A percentile compares a stretch with the other conserved stretches of the same genome.
These are phyloP conservation scores for Pseudoips prasinana DNA, from an alignment of 2,888 invertebrate species.

Conservation along the genomic window DNA sequence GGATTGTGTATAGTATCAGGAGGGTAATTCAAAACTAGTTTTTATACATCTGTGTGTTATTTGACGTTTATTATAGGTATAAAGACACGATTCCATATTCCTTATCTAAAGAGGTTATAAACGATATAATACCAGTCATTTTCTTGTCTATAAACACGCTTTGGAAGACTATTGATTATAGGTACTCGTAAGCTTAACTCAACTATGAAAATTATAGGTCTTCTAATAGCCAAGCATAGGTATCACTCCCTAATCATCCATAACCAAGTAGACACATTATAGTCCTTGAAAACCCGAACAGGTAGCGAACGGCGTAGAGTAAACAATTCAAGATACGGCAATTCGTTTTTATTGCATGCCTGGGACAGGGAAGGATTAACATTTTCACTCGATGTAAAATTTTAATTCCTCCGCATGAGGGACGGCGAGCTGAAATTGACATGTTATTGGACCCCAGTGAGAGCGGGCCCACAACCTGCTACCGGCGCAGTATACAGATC, in stretches of 20 bases:
- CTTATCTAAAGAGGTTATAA: too few relatives aligned
- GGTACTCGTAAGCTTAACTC: too few relatives aligned
- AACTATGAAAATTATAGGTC: too few relatives aligned
- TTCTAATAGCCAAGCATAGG: neutral
- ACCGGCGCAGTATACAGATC: conserved; percentile 23
- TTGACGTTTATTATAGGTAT: too few relatives aligned
- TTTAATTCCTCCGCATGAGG: conserved; percentile 69
- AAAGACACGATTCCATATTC: too few relatives aligned
- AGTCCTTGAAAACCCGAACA: conserved; percentile 19
- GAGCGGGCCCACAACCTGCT: conserved; percentile 18
- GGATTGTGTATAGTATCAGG: too few relatives aligned
- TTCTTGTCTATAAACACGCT: too few relatives aligned
- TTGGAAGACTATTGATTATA: too few relatives aligned
- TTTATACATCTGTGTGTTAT: too few relatives aligned
- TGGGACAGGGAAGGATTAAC: conserved; percentile 71
- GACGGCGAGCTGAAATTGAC: conserved; percentile 64
- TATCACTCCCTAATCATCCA: conserved; percentile 13
- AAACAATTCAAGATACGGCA: conserved; percentile 69
- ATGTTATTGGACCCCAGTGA: conserved; percentile 66
- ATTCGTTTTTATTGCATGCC: conserved; percentile 68
- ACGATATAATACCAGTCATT: too few relatives aligned
- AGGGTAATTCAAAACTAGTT: too few relatives aligned
- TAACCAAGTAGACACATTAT: conserved; percentile 15
- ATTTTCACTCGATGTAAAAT: conserved; percentile 73
- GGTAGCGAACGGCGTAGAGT: conserved; percentile 34